These are phyloP conservation scores for Virgularia gustaviana DNA, from an alignment of 92 coral and sea anemone genomes.

Conservation along the genomic window DNA sequence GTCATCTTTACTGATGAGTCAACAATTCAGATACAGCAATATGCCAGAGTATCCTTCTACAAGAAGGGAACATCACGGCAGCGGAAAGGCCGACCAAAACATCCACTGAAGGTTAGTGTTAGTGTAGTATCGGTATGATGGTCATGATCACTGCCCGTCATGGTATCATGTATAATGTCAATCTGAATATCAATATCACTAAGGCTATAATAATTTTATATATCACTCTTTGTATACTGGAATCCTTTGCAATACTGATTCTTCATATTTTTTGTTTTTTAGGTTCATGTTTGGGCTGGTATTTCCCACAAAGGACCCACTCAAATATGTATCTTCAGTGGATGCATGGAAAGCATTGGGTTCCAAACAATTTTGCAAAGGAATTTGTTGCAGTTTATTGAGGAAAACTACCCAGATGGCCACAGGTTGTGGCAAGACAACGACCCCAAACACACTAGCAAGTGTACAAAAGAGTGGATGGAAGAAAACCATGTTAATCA, in stretches of 20 bases:
- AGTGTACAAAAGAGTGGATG: too few relatives aligned
- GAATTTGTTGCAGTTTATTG: conserved; percentile 22
- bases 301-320: conserved; percentile 28
- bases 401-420: conserved; percentile 11
- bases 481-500: conserved; percentile 18
- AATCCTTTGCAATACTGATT: neutral
- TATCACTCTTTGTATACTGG: neutral
- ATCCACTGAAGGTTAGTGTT: too few relatives aligned
- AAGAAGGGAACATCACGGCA: conserved; percentile 23
- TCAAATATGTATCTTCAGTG: conserved; percentile 19
- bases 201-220: neutral
- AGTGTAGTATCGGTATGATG: too few relatives aligned
- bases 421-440: too few relatives aligned
- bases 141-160: too few relatives aligned
- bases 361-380: conserved; percentile 13
- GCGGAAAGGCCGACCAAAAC: conserved; percentile 32
- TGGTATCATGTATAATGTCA: too few relatives aligned
- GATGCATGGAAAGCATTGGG: conserved; percentile 28
- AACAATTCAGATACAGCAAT: too few relatives aligned
- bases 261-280: neutral
- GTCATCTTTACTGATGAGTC: conserved; percentile 34
- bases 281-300: too few relatives aligned
- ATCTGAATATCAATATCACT: too few relatives aligned
- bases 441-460: conserved; percentile 23
- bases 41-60: conserved; percentile 14